These are phyloP conservation scores for Vimba vimba DNA, from an alignment of 2,113 vertebrate genomes.

Conservation along the genomic window DNA sequence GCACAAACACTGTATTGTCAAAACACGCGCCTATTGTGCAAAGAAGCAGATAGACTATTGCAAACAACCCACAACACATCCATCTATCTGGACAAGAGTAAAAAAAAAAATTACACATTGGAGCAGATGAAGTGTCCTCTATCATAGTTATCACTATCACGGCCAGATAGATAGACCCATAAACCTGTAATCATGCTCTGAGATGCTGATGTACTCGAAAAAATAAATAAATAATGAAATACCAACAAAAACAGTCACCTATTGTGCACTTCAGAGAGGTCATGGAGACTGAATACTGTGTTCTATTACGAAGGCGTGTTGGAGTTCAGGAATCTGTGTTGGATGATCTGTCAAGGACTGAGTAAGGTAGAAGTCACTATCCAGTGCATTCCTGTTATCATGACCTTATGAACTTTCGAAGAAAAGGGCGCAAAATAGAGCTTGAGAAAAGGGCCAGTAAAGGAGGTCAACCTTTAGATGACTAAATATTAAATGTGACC, in stretches of 20 bases:
- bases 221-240: background rate
- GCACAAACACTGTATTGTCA: constrained; percentile 6
- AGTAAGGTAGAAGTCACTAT: background rate
- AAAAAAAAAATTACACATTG: background rate
- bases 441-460: background rate
- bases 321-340: background rate
- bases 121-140: constrained; percentile 31
- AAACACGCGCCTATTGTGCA: constrained; percentile 13
- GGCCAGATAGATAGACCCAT: constrained; percentile 21
- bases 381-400: background rate
- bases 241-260: background rate
- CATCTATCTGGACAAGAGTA: constrained; percentile 26
- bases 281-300: background rate
- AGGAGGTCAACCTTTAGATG: background rate
- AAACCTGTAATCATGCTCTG: constrained; percentile 43
- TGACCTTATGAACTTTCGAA: background rate
- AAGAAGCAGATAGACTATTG: background rate
- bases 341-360: background rate
- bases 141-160: constrained; percentile 33
- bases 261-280: background rate
- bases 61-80: constrained; percentile 14
- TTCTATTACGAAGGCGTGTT: background rate
- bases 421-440: background rate
- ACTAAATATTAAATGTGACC: background rate
- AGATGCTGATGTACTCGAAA: background rate